Conservation (phyloP, 2,113 vertebrate species). For the Lipophrys pholis region DNA sequence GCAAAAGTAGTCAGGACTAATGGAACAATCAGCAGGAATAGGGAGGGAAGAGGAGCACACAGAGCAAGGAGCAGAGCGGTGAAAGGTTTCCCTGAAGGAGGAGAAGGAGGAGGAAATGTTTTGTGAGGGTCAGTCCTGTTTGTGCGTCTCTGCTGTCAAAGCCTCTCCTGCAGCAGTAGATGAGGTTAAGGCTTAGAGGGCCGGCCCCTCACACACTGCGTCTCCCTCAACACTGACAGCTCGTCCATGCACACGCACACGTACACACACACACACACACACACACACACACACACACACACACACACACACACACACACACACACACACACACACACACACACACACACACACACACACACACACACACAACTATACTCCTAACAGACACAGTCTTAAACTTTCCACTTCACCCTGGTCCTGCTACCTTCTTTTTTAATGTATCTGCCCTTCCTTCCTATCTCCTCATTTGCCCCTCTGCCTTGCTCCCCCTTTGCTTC, state of each 20-base stretch:
- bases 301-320: constrained; percentile 44
- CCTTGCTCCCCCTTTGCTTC: constrained; percentile 39
- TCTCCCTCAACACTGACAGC: constrained; percentile 77
- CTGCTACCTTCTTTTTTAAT: constrained; percentile 54
- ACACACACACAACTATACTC: constrained; percentile 23
- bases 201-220: constrained; percentile 67
- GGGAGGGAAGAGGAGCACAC: constrained; percentile 28
- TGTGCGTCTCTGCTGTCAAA: constrained; percentile 78
- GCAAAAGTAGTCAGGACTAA: background rate
- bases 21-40: constrained; percentile 5
- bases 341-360: constrained; percentile 36
- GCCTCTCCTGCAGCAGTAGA: constrained; percentile 63
- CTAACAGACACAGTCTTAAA: constrained; percentile 55
- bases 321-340: constrained; percentile 44
- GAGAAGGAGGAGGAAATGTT: constrained; percentile 43
- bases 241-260: constrained; percentile 30
- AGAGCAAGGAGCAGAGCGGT: constrained; percentile 30
- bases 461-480: constrained; percentile 15
- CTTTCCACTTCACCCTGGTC: constrained; percentile 57
- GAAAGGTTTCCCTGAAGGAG: constrained; percentile 44
- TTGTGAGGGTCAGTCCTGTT: constrained; percentile 65
- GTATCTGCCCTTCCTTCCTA: constrained; percentile 50
- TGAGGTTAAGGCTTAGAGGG: constrained; percentile 74
- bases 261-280: constrained; percentile 47
- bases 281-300: constrained; percentile 31